Conservation (phyloP, 2,797 vertebrate species). For the Acanthurus tractus region DNA sequence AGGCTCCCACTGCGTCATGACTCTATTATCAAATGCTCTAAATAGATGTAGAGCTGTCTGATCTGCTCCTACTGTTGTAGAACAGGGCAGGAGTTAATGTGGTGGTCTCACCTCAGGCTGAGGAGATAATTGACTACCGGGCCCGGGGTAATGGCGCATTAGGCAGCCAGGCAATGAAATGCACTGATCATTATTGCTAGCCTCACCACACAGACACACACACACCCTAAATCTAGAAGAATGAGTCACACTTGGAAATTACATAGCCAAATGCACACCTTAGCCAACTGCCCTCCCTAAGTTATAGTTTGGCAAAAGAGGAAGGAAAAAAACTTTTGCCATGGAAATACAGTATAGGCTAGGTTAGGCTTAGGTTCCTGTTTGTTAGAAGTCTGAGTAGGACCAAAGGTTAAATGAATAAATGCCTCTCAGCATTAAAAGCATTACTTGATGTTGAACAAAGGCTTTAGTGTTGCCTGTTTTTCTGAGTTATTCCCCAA, state of each 20-base stretch:
- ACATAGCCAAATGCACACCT: slow-evolving; percentile 73
- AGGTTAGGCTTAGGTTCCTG: slow-evolving; percentile 34
- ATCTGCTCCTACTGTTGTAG: slow-evolving; percentile 64
- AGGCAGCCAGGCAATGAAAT: slow-evolving; percentile 80
- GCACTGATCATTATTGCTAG: slow-evolving; percentile 78
- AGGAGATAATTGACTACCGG: slow-evolving; percentile 80
- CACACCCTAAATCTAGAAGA: slow-evolving; percentile 70
- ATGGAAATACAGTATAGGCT: slow-evolving; percentile 67
- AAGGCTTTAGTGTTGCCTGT: slow-evolving; percentile 4
- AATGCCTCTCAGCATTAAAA: slow-evolving; percentile 41
- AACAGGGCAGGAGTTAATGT: slow-evolving; percentile 80
- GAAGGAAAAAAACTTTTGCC: slow-evolving; percentile 70
- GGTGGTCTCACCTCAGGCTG: slow-evolving; percentile 82
- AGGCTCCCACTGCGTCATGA: slow-evolving; percentile 63
- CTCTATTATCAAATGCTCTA: slow-evolving; percentile 80
- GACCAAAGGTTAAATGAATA: slow-evolving; percentile 47
- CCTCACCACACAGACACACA: slow-evolving; percentile 31
- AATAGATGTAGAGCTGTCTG: slow-evolving; percentile 76
- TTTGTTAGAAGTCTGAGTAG: slow-evolving; percentile 44
- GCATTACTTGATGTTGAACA: slow-evolving; percentile 25
- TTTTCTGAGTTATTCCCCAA: slow-evolving; percentile 13
- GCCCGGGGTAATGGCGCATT: slow-evolving; percentile 78
- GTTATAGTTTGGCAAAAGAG: slow-evolving; percentile 68
- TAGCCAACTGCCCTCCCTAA: slow-evolving; percentile 69
- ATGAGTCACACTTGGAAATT: slow-evolving; percentile 83